Evolutionary conservation across 92 coral and sea anemone genomes (phyloP).

Genomic region (Umimayanthus kanabou): DNA sequence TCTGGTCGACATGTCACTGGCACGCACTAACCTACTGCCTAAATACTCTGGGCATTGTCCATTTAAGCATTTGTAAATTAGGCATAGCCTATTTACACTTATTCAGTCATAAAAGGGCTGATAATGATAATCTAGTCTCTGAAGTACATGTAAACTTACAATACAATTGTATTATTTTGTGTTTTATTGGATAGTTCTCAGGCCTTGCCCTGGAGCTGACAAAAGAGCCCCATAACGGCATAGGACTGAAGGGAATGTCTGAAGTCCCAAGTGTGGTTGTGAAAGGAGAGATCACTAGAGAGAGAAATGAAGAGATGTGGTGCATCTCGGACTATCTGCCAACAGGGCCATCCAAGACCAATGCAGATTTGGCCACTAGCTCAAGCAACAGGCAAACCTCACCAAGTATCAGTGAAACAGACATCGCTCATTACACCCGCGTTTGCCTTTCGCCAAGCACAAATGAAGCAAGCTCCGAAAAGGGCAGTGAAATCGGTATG

Average conservation of each 20-base stretch:
- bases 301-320: neutral
- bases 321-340: neutral
- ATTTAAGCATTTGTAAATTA: no score
- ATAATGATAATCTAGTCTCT: no score
- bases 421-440: neutral
- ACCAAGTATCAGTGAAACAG: neutral
- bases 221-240: neutral
- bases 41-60: no score
- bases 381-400: neutral
- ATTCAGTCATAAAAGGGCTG: no score
- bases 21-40: no score
- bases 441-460: neutral
- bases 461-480: neutral
- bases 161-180: no score
- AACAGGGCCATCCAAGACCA: neutral
- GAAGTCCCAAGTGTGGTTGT: neutral
- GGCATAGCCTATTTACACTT: no score
- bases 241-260: neutral
- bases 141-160: no score
- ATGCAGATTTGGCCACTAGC: no score
- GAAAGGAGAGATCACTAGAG: neutral
- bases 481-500: conserved; percentile 2
- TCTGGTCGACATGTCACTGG: no score
- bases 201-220: neutral
- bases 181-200: neutral